These are phyloP conservation scores for Amphimedon queenslandica DNA, from an alignment of 37 sponge, comb jelly and placozoan genomes.

Conservation along the genomic window DNA sequence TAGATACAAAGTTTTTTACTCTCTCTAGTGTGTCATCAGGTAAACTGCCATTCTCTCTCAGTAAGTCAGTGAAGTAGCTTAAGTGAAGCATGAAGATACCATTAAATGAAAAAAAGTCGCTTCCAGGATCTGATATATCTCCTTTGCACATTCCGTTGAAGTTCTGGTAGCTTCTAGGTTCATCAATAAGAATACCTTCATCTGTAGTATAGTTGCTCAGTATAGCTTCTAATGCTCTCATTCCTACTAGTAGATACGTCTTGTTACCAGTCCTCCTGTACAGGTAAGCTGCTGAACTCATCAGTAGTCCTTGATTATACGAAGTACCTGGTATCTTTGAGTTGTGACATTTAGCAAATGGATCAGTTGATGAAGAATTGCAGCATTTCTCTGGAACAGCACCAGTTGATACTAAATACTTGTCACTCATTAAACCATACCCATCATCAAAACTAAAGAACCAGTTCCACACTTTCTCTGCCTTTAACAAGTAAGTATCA, in stretches of 20 bases:
- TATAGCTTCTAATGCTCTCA: conserved; percentile 16
- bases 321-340: conserved; percentile 18
- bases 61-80: conserved; percentile 26
- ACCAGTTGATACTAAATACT: conserved; percentile 38
- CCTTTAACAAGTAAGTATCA: conserved; percentile 5
- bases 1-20: conserved; percentile 6
- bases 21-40: conserved; percentile 3
- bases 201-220: conserved; percentile 10
- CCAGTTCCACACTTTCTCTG: conserved; percentile 38
- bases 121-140: conserved; percentile 28
- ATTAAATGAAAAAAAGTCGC: conserved; percentile 45
- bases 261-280: conserved; percentile 11
- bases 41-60: conserved; percentile 18
- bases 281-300: conserved; percentile 17
- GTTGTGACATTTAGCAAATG: conserved; percentile 20
- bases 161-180: background rate
- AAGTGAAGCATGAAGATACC: conserved; percentile 45
- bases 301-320: conserved; percentile 20
- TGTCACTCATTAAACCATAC: conserved; percentile 30
- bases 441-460: conserved; percentile 41
- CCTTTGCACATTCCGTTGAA: background rate
- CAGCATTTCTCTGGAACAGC: conserved; percentile 44
- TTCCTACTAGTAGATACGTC: conserved; percentile 6
- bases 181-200: conserved; percentile 11
- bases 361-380: conserved; percentile 21